Conservation (phyloP, 2,113 vertebrate species). For the Chunga burmeisteri region DNA sequence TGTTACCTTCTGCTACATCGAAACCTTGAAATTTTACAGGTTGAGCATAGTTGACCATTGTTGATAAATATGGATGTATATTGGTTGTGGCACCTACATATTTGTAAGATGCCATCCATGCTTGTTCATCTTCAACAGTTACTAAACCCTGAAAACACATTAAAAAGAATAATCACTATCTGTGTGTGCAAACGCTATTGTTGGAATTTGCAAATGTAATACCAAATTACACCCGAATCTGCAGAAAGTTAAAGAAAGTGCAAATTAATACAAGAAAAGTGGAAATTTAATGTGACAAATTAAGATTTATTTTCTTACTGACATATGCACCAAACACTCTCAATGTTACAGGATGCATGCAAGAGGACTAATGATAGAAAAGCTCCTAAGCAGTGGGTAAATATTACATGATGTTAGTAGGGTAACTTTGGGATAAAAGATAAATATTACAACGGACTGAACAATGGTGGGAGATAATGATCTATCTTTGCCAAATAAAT, state of each 20-base stretch:
- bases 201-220: background rate
- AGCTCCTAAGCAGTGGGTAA: background rate
- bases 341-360: background rate
- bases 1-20: slow-evolving; percentile 91
- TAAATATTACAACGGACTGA: background rate
- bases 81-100: slow-evolving; percentile 98
- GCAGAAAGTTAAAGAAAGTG: background rate
- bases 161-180: background rate
- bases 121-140: slow-evolving; percentile 91
- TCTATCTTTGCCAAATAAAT: background rate
- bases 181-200: background rate
- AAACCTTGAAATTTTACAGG: slow-evolving; percentile 99
- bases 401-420: slow-evolving; percentile 27
- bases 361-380: background rate
- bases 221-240: background rate
- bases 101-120: slow-evolving; percentile 95
- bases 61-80: slow-evolving; percentile 95
- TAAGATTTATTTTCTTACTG: background rate
- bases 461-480: background rate
- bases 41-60: slow-evolving; percentile 99
- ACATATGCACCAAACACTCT: background rate
- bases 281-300: background rate
- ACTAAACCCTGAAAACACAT: slow-evolving; percentile 80
- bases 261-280: background rate
- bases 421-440: background rate